phyloP scores from a whole-genome alignment of 2,113 vertebrate species.

The Ciconia maguari region DNA sequence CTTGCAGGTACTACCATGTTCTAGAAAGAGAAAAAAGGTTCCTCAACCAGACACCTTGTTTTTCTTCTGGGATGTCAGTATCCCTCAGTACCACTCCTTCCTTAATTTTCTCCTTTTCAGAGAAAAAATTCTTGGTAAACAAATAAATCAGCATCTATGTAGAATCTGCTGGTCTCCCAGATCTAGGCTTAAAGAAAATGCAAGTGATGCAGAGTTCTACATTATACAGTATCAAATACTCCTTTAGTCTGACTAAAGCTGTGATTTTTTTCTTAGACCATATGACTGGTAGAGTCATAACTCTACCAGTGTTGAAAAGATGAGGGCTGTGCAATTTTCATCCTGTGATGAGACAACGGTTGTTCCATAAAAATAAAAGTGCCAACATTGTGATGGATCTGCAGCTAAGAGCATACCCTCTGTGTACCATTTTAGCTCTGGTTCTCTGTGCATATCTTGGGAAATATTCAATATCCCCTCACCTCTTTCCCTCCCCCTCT shows the following conservation, averaged over 20 bases:
- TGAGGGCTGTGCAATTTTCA: slow-evolving; percentile 4
- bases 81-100: neutral
- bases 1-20: neutral
- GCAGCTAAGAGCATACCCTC: neutral
- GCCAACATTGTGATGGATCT: slow-evolving; percentile 4
- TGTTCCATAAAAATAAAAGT: slow-evolving; percentile 32
- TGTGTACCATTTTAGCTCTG: neutral
- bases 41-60: neutral
- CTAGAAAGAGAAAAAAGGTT: neutral
- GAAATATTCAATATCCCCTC: neutral
- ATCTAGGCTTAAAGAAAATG: neutral
- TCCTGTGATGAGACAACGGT: neutral
- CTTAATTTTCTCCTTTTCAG: neutral
- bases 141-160: neutral
- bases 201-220: neutral
- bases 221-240: neutral
- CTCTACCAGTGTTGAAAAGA: neutral
- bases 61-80: neutral
- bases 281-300: neutral
- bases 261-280: neutral
- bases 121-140: neutral
- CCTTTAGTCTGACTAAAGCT: neutral
- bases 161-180: neutral
- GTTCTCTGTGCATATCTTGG: neutral
- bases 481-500: neutral